phyloP scores from a whole-genome alignment of 2,113 vertebrate genomes.

The Poecile atricapillus region DNA sequence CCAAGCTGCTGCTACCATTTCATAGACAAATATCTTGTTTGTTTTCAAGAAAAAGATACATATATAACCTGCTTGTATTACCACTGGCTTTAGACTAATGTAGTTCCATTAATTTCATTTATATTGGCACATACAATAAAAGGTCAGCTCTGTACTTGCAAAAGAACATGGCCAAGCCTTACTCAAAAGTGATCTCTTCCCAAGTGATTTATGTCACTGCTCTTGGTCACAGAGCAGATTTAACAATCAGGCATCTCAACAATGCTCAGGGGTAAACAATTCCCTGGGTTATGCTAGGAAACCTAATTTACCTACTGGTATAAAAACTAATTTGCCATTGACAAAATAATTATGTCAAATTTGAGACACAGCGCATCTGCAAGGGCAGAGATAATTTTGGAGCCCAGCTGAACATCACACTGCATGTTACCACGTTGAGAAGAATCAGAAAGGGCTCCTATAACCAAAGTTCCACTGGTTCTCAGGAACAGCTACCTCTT shows the following conservation, averaged over 20 bases:
- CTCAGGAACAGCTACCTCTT: conserved; percentile 19
- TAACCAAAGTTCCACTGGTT: background rate
- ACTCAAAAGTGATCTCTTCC: background rate
- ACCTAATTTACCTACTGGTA: background rate
- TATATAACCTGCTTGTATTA: background rate
- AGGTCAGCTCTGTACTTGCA: background rate
- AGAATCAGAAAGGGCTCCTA: background rate
- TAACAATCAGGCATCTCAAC: background rate
- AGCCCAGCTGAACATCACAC: background rate
- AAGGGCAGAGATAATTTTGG: background rate
- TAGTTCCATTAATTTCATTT: background rate
- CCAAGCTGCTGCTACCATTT: background rate
- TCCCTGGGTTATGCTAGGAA: background rate
- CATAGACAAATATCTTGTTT: background rate
- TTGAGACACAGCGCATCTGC: background rate
- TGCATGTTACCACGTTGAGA: background rate
- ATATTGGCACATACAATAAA: background rate
- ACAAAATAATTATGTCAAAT: background rate
- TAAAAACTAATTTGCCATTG: background rate
- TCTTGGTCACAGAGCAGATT: background rate
- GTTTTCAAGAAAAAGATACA: background rate
- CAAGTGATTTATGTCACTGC: background rate
- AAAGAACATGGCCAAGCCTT: background rate
- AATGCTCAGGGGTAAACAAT: background rate
- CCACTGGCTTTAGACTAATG: background rate